Conservation (phyloP, 2,113 vertebrate genomes). For the Hemiprocne comata region DNA sequence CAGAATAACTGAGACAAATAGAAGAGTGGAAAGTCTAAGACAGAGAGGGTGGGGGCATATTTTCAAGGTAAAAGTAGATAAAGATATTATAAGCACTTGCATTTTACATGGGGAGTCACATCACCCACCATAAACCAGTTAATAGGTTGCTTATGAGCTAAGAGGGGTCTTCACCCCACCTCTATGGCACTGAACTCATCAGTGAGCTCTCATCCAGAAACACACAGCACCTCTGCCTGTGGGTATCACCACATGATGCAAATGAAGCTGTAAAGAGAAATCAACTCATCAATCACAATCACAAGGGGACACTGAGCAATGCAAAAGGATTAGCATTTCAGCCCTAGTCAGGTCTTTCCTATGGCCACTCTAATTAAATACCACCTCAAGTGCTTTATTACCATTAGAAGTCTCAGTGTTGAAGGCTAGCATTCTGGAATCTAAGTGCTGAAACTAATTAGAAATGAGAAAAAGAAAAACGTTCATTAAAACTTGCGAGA, state of each 20-base stretch:
- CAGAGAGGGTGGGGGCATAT: neutral
- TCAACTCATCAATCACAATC: slow-evolving; percentile 84
- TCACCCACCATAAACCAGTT: neutral
- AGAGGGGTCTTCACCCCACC: slow-evolving; percentile 11
- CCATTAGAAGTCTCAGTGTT: slow-evolving; percentile 12
- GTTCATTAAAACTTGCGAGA: slow-evolving; percentile 62
- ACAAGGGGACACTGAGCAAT: slow-evolving; percentile 69
- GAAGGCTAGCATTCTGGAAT: slow-evolving; percentile 39
- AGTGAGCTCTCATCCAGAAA: slow-evolving; percentile 65
- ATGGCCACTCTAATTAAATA: slow-evolving; percentile 82
- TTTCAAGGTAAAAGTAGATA: neutral
- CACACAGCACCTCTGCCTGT: slow-evolving; percentile 50
- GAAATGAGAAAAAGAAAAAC: slow-evolving; percentile 57
- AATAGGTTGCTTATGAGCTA: slow-evolving; percentile 31
- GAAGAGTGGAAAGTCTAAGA: neutral
- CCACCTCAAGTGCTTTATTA: slow-evolving; percentile 73
- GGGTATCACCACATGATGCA: slow-evolving; percentile 60
- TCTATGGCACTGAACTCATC: slow-evolving; percentile 38
- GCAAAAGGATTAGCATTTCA: slow-evolving; percentile 74
- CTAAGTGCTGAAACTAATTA: slow-evolving; percentile 69
- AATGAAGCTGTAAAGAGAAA: slow-evolving; percentile 81
- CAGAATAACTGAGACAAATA: neutral
- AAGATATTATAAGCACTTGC: neutral
- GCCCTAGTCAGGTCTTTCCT: slow-evolving; percentile 65
- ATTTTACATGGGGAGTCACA: neutral